Percentiles rank a stretch among this genome's conserved stretches.
Conservation (phyloP, 1,140 invertebrate genomes). For the Lordiphosa mommai region DNA sequence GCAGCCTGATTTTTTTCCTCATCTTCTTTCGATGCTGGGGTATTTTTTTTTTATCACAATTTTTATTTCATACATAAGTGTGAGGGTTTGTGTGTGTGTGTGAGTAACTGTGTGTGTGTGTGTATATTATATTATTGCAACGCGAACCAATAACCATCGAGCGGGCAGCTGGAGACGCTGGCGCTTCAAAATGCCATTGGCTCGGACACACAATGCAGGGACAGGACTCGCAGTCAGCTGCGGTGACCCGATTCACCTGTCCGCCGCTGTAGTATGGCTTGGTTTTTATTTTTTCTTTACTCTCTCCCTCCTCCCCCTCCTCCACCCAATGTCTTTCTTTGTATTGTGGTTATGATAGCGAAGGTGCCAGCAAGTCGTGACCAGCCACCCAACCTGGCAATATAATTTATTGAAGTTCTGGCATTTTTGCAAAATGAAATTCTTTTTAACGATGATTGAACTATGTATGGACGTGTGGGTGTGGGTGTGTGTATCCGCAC, state of each 20-base stretch:
- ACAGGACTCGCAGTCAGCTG: constrained; percentile 1
- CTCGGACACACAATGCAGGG: constrained; percentile 16
- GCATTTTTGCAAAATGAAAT: constrained; percentile 77
- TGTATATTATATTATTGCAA: constrained; percentile 74
- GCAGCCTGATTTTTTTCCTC: constrained; percentile 21
- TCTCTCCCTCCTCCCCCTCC: constrained; percentile 9
- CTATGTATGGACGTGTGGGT: constrained; percentile 37
- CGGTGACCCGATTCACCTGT: constrained; percentile 68
- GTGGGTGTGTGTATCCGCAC: constrained; percentile 29
- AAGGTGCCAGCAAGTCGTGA: constrained; percentile 56
- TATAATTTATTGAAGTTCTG: constrained; percentile 76
- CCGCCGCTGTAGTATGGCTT: too few relatives aligned
- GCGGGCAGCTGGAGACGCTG: constrained; percentile 58
- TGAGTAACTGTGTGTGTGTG: constrained; percentile 14
- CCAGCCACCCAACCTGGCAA: constrained; percentile 41
- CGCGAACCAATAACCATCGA: constrained; percentile 78
- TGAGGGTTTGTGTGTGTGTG: constrained; percentile 11
- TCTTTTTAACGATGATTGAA: constrained; percentile 75
- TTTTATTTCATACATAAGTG: constrained; percentile 57
- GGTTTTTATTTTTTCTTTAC: constrained; percentile 12
- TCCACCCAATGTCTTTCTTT: constrained; percentile 38
- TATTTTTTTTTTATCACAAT: constrained; percentile 64
- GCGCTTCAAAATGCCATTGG: constrained; percentile 68
- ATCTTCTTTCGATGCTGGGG: constrained; percentile 14
- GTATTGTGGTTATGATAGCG: constrained; percentile 74